These are phyloP conservation scores for Callipepla squamata DNA, from an alignment of 2,113 vertebrate species.

Conservation along the genomic window DNA sequence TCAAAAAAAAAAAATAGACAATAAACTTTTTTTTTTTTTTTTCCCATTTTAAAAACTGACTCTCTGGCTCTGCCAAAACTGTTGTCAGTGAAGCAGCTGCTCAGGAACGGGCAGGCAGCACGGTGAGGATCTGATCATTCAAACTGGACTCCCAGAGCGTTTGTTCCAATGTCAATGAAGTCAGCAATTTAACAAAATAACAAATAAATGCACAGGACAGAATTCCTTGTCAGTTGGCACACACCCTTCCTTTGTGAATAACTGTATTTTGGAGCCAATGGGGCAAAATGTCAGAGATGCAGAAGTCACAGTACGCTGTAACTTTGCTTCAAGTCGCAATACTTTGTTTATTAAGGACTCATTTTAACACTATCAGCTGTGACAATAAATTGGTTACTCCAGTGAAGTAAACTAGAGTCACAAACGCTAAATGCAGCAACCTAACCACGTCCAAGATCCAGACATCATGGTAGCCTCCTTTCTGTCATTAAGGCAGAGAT, in stretches of 20 bases:
- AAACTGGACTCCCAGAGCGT: background rate
- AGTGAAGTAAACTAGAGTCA: background rate
- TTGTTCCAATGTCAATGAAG: background rate
- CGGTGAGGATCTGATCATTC: background rate
- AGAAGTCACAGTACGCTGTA: background rate
- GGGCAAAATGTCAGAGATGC: background rate
- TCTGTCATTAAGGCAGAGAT: background rate
- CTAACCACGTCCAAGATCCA: background rate
- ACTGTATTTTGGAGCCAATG: background rate
- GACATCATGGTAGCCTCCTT: background rate
- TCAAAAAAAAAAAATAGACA: constrained; percentile 51
- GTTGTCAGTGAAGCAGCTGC: constrained; percentile 40
- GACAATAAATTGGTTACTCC: background rate
- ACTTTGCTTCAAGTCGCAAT: background rate
- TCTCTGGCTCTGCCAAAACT: constrained; percentile 40
- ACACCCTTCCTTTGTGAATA: background rate
- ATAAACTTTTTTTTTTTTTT: background rate
- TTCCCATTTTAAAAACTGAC: background rate
- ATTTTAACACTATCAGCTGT: background rate
- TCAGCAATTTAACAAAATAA: background rate
- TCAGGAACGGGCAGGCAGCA: constrained; percentile 47
- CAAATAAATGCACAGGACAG: background rate
- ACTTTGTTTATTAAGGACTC: background rate
- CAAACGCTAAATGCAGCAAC: background rate
- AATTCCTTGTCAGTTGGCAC: background rate